Evolutionary conservation across 2,888 invertebrate genomes (phyloP), one percentile per base, ranked within the genome.

Genomic region (Troides oblongomaculatus): DNA sequence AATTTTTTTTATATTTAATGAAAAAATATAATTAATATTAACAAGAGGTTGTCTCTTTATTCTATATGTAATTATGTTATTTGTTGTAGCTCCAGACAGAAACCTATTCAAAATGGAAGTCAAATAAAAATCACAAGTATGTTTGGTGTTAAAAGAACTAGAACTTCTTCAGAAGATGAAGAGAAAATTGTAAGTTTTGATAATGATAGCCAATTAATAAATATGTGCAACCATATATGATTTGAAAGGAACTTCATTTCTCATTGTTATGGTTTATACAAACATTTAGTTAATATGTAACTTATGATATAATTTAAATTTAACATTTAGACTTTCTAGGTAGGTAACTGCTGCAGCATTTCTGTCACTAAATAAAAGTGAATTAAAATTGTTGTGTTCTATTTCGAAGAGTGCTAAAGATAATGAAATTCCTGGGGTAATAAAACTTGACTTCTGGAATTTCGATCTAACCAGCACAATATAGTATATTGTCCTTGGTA

Each of bases 61-160:
- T 53, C 59, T 64, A 12, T 1, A 53, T n/a, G 8, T 53, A n/a
- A 2, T 53, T 7, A 53, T 53, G 46, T 50, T 60, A 46, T 62
- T 36, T 58, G 69, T 79, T 81, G 53, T 67, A 83, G 83, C 68
- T 60, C 75, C 8, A 66, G 68, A 8, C 74, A 80, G 61, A 76
- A 76, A 70, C 78, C 76, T 46, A 70, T 75, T 18, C 74, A 78
- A 30, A 81, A 78, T 73, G 77, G 78, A 25, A 81, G 79, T 72
- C 87, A 87, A 72, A 69, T 79, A 64, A 83, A 79, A 77, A 84
- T 87, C 61, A 81, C 80, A 3, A 81, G 74, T 70, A 84, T 87
- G 81, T 85, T 87, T 74, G 70, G 79, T 50, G 64, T 73, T 6
- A 88, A 88, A 75, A 79, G 88, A 56, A 79, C 72, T 69, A 79